Base-by-base conservation (phyloP, 2,797 vertebrate species). In the Chelmon rostratus region DNA sequence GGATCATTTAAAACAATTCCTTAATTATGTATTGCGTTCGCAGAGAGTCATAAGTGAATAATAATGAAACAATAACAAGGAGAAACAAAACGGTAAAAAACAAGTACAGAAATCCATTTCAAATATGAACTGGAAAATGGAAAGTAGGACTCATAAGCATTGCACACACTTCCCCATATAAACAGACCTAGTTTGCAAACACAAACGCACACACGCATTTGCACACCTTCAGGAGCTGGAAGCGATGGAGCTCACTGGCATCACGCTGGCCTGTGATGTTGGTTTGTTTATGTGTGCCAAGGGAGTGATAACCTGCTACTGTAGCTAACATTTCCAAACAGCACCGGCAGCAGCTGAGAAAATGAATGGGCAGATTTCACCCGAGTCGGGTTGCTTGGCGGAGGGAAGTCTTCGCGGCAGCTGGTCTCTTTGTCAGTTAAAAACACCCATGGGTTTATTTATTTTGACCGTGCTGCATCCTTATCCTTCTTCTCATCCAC, bases 231-330 rank as follows among this genome's bases (percentile, higher is more conserved):
- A 71, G 64, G 64, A 67, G 76, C 82, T 87, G 76, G 63, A 82
- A 81, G 77, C 73, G 42, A 35, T 70, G 74, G 18, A 65, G 66
- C 69, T 73, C 56, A 37, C 81, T 78, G 8, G 18, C 33, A 78
- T 85, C 75, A 65, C 0, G 11, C 73, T 73, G 71, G 78, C 69
- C 78, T 77, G 76, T 83, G 78, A 85, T 77, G 71, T 65, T 82
- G 68, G 76, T 84, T 86, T 89, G 90, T 86, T 84, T 84, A 86
- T 79, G 52, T 86, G 75, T 82, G 81, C 76, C 57, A 40, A 69
- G 89, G 82, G 87, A 88, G 83, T 35, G 74, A 87, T 88, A 89
- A 89, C 78, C 78, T 77, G 85, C 89, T 86, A 74, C 86, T 64
- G 88, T 79, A 85, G 79, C 61, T 86, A 87, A 84, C 81, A 71